These are phyloP conservation scores for Nycticryphes semicollaris DNA, from an alignment of 2,113 vertebrate species.

Conservation along the genomic window DNA sequence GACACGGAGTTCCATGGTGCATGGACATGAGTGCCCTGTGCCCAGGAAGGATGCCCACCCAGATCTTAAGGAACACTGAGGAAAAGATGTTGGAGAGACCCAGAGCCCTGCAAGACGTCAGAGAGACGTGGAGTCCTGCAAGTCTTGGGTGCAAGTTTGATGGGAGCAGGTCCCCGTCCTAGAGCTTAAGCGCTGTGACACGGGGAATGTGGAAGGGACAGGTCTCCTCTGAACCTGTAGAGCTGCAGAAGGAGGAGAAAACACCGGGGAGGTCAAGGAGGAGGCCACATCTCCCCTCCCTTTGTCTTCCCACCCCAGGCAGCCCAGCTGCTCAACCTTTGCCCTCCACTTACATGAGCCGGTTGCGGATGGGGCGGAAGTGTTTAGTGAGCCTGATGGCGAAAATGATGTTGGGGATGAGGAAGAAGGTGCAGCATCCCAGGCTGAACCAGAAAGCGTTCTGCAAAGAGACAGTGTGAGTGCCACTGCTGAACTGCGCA, in stretches of 20 bases:
- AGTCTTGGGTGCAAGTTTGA: background rate
- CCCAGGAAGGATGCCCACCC: background rate
- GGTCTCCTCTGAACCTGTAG: constrained; percentile 78
- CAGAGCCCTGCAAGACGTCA: background rate
- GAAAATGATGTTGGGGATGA: constrained; percentile 89
- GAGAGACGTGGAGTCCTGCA: background rate
- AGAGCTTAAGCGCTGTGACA: constrained; percentile 75
- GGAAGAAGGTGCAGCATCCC: constrained; percentile 85
- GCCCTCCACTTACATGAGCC: constrained; percentile 67
- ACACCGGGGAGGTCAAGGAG: background rate
- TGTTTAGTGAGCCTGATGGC: constrained; percentile 89
- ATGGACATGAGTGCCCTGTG: background rate
- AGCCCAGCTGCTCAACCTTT: rapidly evolving
- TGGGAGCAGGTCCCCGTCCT: background rate
- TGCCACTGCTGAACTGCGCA: rapidly evolving
- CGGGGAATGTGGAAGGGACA: constrained; percentile 80
- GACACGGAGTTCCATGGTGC: background rate
- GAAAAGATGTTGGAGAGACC: rapidly evolving
- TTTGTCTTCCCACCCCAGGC: background rate
- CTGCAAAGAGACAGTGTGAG: constrained; percentile 53
- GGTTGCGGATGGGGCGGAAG: constrained; percentile 79
- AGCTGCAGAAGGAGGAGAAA: constrained; percentile 34
- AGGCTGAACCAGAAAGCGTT: constrained; percentile 97
- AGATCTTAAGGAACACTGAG: background rate
- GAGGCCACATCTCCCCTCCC: background rate